A percentile compares a stretch with the other conserved stretches of the same genome.
phyloP scores from a whole-genome alignment of 2,113 vertebrate species.

The Muscicapa adusta region DNA sequence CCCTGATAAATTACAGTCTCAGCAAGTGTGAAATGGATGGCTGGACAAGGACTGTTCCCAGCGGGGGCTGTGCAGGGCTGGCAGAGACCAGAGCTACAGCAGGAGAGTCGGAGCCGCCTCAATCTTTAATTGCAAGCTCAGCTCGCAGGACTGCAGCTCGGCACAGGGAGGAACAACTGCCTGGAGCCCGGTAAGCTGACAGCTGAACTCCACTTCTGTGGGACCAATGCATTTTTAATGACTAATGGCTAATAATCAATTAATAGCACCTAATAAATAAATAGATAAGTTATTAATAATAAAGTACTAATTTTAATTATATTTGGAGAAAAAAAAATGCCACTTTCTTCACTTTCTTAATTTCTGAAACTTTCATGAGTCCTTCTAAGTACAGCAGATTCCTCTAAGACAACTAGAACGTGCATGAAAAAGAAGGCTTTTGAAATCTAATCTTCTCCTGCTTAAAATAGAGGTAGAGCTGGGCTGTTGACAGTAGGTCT shows the following conservation, averaged over 20 bases:
- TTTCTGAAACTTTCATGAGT: neutral
- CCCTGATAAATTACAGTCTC: neutral
- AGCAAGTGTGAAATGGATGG: fast-evolving
- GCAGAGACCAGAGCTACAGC: no score
- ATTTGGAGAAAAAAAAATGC: neutral
- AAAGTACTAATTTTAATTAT: neutral
- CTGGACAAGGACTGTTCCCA: neutral
- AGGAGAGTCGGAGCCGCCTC: fast-evolving
- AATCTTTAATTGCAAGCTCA: fast-evolving
- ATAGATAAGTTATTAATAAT: neutral
- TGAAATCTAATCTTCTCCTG: slow-evolving; percentile 73
- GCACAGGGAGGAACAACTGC: neutral
- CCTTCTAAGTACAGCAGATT: neutral
- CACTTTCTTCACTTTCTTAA: neutral
- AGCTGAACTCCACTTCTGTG: neutral
- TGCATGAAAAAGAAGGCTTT: slow-evolving; percentile 65
- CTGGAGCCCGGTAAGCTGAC: neutral
- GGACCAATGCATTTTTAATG: neutral
- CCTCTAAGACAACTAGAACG: slow-evolving; percentile 60
- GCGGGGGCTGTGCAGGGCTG: neutral
- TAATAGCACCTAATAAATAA: neutral
- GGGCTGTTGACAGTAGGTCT: slow-evolving; percentile 68
- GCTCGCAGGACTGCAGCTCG: neutral
- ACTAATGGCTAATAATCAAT: neutral
- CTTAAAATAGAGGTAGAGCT: slow-evolving; percentile 52